A percentile compares a stretch with the other conserved stretches of the same genome.
phyloP scores from a whole-genome alignment of 1,140 invertebrate genomes.

The Chrysoperla carnea region DNA sequence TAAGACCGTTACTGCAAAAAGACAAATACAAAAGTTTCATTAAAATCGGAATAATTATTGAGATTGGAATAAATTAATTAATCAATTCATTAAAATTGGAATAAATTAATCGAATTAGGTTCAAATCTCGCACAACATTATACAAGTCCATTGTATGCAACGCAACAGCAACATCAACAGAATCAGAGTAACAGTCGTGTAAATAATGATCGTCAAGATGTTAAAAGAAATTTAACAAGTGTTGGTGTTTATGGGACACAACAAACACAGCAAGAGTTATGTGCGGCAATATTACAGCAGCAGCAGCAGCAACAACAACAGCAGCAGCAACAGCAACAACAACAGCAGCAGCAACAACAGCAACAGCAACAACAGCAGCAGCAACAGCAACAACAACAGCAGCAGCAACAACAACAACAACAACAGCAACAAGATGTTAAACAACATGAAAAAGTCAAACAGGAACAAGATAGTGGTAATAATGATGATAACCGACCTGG shows the following conservation, averaged over 20 bases:
- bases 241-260: conserved; percentile 12
- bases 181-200: neutral
- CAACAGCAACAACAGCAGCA: conserved; percentile 9
- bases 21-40: too few species aligned
- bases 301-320: conserved; percentile 4
- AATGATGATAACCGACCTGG: neutral
- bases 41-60: too few species aligned
- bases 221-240: conserved; percentile 10
- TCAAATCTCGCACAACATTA: neutral
- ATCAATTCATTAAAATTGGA: too few species aligned
- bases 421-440: neutral
- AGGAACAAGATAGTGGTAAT: neutral
- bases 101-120: too few species aligned
- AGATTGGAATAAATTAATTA: too few species aligned
- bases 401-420: neutral
- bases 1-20: too few species aligned
- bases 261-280: conserved; percentile 18
- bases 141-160: neutral
- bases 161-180: neutral
- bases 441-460: neutral
- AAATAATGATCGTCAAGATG: conserved; percentile 5
- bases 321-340: conserved; percentile 5
- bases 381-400: conserved; percentile 9
- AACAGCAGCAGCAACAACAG: conserved; percentile 7
- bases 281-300: conserved; percentile 14